Evolutionary conservation across 1,140 invertebrate species (phyloP).

Genomic region (Mya arenaria): DNA sequence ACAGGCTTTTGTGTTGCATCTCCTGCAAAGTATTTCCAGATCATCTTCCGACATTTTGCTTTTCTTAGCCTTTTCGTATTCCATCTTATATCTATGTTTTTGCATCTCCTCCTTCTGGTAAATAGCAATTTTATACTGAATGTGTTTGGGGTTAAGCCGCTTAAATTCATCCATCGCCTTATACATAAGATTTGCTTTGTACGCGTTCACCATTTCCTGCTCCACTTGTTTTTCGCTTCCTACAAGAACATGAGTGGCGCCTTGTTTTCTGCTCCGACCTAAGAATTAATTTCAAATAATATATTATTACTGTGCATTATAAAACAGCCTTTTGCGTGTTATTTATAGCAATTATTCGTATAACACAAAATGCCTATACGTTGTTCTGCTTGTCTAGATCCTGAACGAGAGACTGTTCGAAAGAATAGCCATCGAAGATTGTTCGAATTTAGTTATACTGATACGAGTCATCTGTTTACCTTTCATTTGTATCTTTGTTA

Average conservation of each 20-base stretch:
- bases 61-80: not conserved
- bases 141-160: not conserved
- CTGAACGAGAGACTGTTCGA: not conserved
- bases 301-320: not conserved
- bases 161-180: not conserved
- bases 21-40: not conserved
- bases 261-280: not conserved
- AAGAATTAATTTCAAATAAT: not conserved
- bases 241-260: not conserved
- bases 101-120: not conserved
- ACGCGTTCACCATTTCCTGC: not conserved
- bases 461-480: slow-evolving; percentile 54
- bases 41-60: not conserved
- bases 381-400: not conserved
- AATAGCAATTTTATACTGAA: not conserved
- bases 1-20: not conserved
- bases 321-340: not conserved
- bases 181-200: slow-evolving; percentile 22
- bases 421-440: not conserved
- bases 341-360: not conserved
- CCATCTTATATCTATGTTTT: not conserved
- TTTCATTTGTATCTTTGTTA: slow-evolving; percentile 78
- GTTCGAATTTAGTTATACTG: not conserved
- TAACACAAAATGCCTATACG: not conserved
- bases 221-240: not conserved